phyloP scores from a whole-genome alignment of 2,113 vertebrate species.

The Coptodon bakossiorum region DNA sequence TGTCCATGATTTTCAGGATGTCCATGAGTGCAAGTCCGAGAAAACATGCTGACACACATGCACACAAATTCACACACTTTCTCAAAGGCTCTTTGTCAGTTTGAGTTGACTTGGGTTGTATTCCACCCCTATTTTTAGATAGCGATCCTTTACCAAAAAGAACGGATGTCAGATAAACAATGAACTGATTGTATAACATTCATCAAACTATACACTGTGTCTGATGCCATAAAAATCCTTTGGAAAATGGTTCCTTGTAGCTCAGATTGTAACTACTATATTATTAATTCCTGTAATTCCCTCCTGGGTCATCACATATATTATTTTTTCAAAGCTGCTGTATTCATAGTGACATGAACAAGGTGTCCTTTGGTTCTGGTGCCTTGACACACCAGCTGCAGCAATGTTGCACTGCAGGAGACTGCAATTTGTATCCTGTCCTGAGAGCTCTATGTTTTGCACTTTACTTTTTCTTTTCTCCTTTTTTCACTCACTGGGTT shows the following conservation, averaged over 20 bases:
- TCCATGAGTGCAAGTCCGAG: background rate
- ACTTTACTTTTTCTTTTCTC: background rate
- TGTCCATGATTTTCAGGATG: background rate
- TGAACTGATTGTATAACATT: background rate
- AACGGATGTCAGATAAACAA: background rate
- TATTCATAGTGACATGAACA: background rate
- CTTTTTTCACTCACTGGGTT: background rate
- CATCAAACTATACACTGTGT: background rate
- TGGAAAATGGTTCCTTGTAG: background rate
- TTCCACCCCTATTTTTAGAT: background rate
- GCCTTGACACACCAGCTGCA: background rate
- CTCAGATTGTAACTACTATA: background rate
- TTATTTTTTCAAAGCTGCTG: background rate
- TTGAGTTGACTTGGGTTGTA: background rate
- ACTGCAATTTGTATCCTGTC: background rate
- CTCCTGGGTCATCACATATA: background rate
- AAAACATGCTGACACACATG: background rate
- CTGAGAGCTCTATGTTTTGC: background rate
- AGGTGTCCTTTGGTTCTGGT: background rate
- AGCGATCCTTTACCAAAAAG: background rate
- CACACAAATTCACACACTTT: background rate
- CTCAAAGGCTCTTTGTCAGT: background rate
- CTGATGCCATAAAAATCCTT: background rate
- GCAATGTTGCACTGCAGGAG: background rate
- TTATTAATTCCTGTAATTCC: background rate